These are phyloP conservation scores for Zootermopsis nevadensis DNA, from an alignment of 2,888 invertebrate genomes.

Conservation along the genomic window DNA sequence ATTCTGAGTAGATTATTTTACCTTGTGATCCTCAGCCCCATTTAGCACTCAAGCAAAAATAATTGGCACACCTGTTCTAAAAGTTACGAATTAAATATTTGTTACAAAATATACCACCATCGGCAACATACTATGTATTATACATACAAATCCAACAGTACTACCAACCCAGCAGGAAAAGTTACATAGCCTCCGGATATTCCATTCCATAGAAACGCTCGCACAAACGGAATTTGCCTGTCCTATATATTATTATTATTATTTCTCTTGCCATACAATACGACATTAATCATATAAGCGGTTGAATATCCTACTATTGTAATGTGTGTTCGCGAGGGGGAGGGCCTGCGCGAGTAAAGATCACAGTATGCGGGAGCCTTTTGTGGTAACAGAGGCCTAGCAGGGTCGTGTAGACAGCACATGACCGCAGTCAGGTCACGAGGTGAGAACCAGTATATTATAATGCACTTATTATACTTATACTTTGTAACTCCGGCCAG, in stretches of 20 bases:
- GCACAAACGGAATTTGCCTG: not conserved
- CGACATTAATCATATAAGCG: constrained; percentile 3
- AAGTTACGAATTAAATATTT: not conserved
- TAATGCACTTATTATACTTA: not conserved
- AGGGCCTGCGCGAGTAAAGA: not conserved
- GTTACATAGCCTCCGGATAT: not conserved
- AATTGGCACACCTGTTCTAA: too few relatives aligned
- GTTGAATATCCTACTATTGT: not conserved
- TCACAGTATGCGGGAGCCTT: not conserved
- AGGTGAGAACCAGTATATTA: not conserved
- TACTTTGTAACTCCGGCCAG: too few relatives aligned
- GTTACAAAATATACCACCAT: not conserved
- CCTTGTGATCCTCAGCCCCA: too few relatives aligned
- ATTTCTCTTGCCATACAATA: not conserved
- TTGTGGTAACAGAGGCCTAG: not conserved
- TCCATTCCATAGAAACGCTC: not conserved
- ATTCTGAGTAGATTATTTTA: too few relatives aligned
- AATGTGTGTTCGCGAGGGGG: not conserved
- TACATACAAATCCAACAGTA: not conserved
- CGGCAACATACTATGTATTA: not conserved
- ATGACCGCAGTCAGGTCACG: not conserved
- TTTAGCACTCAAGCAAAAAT: too few relatives aligned
- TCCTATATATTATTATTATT: constrained; percentile 4
- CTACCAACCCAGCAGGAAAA: not conserved
- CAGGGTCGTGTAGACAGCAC: not conserved